A percentile compares a stretch with the other conserved stretches of the same genome.
phyloP scores from a whole-genome alignment of 2,888 invertebrate genomes.

The Malacosoma neustria region DNA sequence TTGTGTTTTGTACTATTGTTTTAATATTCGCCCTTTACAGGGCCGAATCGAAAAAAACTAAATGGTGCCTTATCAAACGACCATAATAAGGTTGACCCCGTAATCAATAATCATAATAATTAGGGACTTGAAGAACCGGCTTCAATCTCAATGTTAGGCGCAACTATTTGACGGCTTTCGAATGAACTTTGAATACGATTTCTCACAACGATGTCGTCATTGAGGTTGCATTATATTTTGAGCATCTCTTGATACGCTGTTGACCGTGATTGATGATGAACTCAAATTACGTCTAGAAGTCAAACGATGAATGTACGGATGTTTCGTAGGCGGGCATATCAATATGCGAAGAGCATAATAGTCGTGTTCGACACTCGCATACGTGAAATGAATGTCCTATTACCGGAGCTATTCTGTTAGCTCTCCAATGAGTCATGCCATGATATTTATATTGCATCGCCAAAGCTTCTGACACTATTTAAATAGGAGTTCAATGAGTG shows the following conservation, averaged over 20 bases:
- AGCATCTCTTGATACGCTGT: not conserved
- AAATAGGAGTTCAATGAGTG: constrained; percentile 46
- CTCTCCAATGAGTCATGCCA: constrained; percentile 57
- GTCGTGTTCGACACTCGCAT: constrained; percentile 40
- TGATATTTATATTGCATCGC: constrained; percentile 45
- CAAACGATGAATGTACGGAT: constrained; percentile 21
- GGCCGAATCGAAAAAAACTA: no score
- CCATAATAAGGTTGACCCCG: no score
- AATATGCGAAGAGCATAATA: constrained; percentile 43
- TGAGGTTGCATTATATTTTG: not conserved
- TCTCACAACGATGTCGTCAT: constrained; percentile 6
- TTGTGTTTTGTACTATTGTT: no score
- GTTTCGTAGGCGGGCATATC: constrained; percentile 49
- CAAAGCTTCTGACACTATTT: constrained; percentile 64
- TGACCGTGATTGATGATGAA: constrained; percentile 12
- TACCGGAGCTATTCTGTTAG: constrained; percentile 40
- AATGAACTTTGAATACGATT: constrained; percentile 7
- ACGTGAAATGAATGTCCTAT: constrained; percentile 51
- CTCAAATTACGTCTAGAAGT: constrained; percentile 17
- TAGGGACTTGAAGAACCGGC: not conserved
- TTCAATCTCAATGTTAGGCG: constrained; percentile 6
- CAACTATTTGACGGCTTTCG: constrained; percentile 1
- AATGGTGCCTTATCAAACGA: no score
- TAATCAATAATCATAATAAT: not conserved
- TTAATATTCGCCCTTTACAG: no score